A percentile compares a stretch with the other conserved stretches of the same genome.
phyloP scores from a whole-genome alignment of 2,113 vertebrate species.

The Podarcis raffonei region DNA sequence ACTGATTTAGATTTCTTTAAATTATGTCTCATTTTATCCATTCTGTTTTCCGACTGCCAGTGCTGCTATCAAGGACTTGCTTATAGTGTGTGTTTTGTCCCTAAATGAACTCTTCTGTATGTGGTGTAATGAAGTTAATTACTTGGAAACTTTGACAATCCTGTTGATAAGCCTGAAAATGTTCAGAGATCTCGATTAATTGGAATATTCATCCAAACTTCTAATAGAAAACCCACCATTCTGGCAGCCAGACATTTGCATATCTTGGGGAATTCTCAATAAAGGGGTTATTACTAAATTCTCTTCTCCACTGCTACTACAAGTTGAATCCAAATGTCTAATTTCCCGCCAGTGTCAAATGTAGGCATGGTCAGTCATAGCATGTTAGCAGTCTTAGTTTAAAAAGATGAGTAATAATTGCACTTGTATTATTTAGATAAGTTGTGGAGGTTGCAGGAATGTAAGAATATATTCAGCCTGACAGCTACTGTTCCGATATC shows the following conservation, averaged over 20 bases:
- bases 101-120: not conserved
- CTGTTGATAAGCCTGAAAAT: not conserved
- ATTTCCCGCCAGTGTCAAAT: not conserved
- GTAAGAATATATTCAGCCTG: not conserved
- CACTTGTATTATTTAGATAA: not conserved
- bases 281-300: not conserved
- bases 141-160: not conserved
- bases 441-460: not conserved
- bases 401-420: conserved; percentile 23
- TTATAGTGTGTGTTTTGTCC: not conserved
- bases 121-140: conserved; percentile 1
- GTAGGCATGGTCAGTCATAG: not conserved
- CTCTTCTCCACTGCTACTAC: not conserved
- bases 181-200: conserved; percentile 25
- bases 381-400: not conserved
- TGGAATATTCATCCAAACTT: conserved; percentile 13
- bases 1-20: not conserved
- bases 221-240: not conserved
- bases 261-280: not conserved
- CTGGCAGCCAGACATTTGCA: not conserved
- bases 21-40: conserved; percentile 8
- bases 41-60: conserved; percentile 32
- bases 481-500: not conserved
- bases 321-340: not conserved
- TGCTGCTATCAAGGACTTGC: not conserved